These are phyloP conservation scores for Isichthys henryi DNA, from an alignment of 2,113 vertebrate genomes.

Conservation along the genomic window DNA sequence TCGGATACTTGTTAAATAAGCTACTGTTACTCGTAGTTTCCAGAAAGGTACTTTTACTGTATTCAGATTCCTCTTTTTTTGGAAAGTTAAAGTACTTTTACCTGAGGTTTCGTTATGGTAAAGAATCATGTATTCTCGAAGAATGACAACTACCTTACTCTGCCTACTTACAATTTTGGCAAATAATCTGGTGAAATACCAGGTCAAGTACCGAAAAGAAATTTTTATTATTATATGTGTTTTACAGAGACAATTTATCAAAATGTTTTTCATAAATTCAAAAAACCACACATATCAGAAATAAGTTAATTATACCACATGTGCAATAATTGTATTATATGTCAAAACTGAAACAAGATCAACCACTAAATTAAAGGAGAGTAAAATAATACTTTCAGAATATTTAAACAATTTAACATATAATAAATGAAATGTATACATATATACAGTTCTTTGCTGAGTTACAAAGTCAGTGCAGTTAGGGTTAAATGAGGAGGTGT, in stretches of 20 bases:
- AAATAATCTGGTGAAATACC: not conserved
- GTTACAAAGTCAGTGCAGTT: slow-evolving; percentile 11
- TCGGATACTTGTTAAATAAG: not conserved
- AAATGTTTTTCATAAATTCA: slow-evolving; percentile 46
- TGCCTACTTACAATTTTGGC: not conserved
- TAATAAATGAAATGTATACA: not conserved
- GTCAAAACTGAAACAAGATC: not conserved
- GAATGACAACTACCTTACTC: not conserved
- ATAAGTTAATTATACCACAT: slow-evolving; percentile 42
- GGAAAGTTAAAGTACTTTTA: not conserved
- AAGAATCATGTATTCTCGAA: not conserved
- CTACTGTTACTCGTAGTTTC: too few species aligned
- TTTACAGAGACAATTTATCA: slow-evolving; percentile 14
- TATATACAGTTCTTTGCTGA: not conserved
- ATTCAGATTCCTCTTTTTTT: not conserved
- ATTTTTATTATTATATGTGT: not conserved
- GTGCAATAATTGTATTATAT: slow-evolving; percentile 20
- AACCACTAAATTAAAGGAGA: not conserved
- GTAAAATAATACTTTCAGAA: not conserved
- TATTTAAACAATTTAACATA: not conserved
- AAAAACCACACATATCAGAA: slow-evolving; percentile 34
- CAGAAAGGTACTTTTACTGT: not conserved
- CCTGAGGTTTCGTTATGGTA: not conserved
- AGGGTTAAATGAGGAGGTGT: slow-evolving; percentile 36
- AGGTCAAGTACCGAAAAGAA: not conserved